Evolutionary conservation across 2,113 vertebrate genomes (phyloP).

Genomic region (Cacatua alba): DNA sequence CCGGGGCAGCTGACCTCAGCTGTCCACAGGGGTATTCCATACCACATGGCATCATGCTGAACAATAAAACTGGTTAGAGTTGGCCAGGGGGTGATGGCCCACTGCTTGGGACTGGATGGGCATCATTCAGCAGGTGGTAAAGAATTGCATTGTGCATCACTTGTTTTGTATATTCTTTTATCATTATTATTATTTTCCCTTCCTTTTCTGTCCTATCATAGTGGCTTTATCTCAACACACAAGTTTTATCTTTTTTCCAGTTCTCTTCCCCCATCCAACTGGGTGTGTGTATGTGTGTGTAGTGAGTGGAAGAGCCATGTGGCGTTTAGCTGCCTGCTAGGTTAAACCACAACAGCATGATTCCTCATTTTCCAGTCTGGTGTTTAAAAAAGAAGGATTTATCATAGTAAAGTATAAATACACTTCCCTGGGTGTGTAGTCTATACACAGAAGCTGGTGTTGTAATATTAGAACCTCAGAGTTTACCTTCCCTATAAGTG

Average conservation of each 20-base stretch:
- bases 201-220: background rate
- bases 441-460: background rate
- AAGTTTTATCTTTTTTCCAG: background rate
- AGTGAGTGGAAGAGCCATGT: rapidly evolving
- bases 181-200: background rate
- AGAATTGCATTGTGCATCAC: background rate
- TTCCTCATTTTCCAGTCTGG: background rate
- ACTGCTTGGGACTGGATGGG: background rate
- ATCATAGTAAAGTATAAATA: conserved; percentile 13
- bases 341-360: background rate
- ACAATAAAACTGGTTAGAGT: background rate
- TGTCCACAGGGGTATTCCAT: background rate
- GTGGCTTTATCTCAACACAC: background rate
- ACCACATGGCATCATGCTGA: background rate
- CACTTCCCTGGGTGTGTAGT: background rate
- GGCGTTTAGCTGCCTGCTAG: background rate
- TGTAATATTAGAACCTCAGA: background rate
- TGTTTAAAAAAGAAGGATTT: conserved; percentile 39
- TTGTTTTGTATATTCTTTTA: background rate
- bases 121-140: background rate
- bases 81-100: background rate
- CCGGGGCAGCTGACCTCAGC: background rate
- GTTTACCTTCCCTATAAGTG: conserved; percentile 31
- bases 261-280: background rate
- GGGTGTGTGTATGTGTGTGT: background rate